Evolutionary conservation across 35 echinoderm and acorn worm genomes (phyloP), one percentile per base, ranked within the genome.

Genomic region (Lytechinus variegatus): DNA sequence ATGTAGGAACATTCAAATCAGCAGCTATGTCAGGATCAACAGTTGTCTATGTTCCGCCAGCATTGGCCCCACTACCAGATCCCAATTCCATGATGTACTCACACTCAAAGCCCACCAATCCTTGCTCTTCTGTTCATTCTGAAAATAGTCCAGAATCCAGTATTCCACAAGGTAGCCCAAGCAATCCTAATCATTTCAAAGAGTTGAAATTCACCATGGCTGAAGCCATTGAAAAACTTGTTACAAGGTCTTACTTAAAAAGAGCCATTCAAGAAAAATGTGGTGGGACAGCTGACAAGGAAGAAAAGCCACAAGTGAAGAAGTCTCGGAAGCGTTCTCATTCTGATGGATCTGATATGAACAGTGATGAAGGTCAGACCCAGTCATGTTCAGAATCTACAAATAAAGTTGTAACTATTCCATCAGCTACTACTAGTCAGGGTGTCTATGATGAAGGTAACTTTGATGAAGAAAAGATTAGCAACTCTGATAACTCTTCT

Each of bases 161-260:
- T 19, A 79, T 79, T 79, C 66, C 66, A 79, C 66, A 79, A 6
- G 66, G 66, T 79, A 79, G 92, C 28, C 52, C 92, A 55, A 27
- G 54, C 55, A 93, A 54, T 57, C 28, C 29, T 27, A 57, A 57
- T 55, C 92, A 93, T 27, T 55, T 93, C 92, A 93, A 54, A 27
- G 92, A 93, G 53, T 57, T 93, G 92, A 93, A 93, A 93, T 93
- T 93, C 53, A 93, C 92, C 10, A 93, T 93, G 92, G 92, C 92
- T 55, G 92, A 93, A 57, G 92, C 92, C 27, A 93, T 93, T 93
- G 92, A 93, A 54, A 93, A 93, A 57, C 53, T 93, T 14, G 92
- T 93, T 5, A 93, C 92, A 54, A 54, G 54, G 27, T 93, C 92
- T 55, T 93, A 93, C 54, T 16, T 93, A 4, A 93, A 55, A 44